phyloP scores from a whole-genome alignment of 2,113 vertebrate species.

The Nesoenas mayeri region DNA sequence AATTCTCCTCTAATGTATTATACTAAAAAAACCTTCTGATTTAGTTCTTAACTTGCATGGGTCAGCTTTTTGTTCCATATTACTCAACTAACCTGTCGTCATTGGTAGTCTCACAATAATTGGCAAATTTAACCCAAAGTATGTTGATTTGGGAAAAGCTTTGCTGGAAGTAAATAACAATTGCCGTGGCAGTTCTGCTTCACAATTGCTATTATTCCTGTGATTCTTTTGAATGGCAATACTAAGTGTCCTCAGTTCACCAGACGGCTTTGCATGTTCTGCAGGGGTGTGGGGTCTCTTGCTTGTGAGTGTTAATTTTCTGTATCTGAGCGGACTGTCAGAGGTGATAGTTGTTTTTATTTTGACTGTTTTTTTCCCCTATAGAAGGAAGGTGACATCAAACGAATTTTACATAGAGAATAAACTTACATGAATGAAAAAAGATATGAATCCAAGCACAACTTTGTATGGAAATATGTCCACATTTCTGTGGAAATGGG shows the following conservation, averaged over 20 bases:
- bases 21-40: not conserved
- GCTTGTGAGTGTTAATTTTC: not conserved
- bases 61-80: not conserved
- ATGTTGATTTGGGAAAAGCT: not conserved
- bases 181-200: not conserved
- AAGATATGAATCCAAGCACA: not conserved
- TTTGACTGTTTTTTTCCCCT: not conserved
- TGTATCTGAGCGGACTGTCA: not conserved
- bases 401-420: not conserved
- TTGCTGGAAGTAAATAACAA: not conserved
- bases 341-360: not conserved
- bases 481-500: not conserved
- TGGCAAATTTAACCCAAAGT: not conserved
- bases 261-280: constrained; percentile 52
- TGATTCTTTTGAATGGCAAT: not conserved
- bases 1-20: not conserved
- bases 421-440: not conserved
- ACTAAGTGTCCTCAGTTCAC: constrained; percentile 62
- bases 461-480: not conserved
- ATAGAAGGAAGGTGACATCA: not conserved
- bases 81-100: not conserved
- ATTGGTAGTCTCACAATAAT: not conserved
- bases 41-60: not conserved
- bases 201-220: not conserved
- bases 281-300: not conserved